Evolutionary conservation across 2,888 invertebrate species (phyloP).

Genomic region (Parnassius apollo): DNA sequence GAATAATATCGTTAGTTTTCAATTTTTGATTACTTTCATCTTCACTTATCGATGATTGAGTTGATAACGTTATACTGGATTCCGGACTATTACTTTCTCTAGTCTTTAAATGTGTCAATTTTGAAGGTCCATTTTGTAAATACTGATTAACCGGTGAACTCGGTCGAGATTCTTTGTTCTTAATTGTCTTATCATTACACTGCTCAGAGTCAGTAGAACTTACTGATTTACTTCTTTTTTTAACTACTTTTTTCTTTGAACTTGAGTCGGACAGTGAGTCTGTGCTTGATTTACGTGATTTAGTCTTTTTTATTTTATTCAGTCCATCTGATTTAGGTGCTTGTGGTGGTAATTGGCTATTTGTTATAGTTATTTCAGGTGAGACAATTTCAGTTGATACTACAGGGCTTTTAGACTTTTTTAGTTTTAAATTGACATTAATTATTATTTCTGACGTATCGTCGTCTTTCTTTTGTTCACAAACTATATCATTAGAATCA

Average conservation of each 20-base stretch:
- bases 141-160: constrained; percentile 46
- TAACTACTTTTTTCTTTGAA: constrained; percentile 65
- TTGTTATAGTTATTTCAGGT: constrained; percentile 68
- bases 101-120: constrained; percentile 64
- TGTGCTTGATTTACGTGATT: constrained; percentile 62
- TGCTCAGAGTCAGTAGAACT: constrained; percentile 72
- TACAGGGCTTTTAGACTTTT: constrained; percentile 57
- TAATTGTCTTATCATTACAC: constrained; percentile 52
- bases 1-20: constrained; percentile 64
- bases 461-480: constrained; percentile 62
- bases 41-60: constrained; percentile 74
- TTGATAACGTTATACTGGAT: constrained; percentile 76
- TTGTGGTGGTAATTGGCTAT: constrained; percentile 73
- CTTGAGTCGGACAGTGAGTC: constrained; percentile 64
- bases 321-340: constrained; percentile 68
- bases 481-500: constrained; percentile 40
- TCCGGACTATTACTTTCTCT: constrained; percentile 71
- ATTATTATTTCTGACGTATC: constrained; percentile 71
- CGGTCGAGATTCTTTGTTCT: constrained; percentile 38
- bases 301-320: constrained; percentile 62
- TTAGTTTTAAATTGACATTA: constrained; percentile 72
- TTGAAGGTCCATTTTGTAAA: constrained; percentile 52
- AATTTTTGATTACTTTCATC: constrained; percentile 64
- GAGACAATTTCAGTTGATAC: constrained; percentile 57
- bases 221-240: constrained; percentile 68